Evolutionary conservation across 2,797 vertebrate species (phyloP).

Genomic region (Eulemur rubriventer): DNA sequence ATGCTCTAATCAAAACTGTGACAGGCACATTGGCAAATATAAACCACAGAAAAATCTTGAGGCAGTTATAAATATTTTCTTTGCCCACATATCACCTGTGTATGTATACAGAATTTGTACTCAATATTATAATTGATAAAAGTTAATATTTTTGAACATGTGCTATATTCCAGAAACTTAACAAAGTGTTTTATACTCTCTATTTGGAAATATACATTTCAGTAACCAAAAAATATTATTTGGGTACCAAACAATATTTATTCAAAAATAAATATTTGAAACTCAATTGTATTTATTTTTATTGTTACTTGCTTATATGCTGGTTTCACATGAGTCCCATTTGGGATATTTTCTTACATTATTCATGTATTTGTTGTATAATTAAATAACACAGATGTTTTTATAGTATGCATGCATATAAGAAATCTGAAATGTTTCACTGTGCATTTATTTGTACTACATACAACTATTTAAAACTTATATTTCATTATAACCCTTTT

Average conservation of each 20-base stretch:
- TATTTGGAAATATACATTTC: neutral
- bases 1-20: neutral
- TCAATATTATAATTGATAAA: neutral
- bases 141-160: neutral
- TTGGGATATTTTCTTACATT: neutral
- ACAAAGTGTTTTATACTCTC: neutral
- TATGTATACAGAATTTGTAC: neutral
- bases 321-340: neutral
- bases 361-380: neutral
- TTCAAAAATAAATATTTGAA: neutral
- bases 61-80: neutral
- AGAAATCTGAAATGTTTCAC: neutral
- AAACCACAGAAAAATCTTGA: neutral
- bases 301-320: neutral
- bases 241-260: neutral
- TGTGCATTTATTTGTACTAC: neutral
- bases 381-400: neutral
- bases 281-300: neutral
- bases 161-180: neutral
- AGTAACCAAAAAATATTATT: neutral
- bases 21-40: neutral
- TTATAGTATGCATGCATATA: neutral
- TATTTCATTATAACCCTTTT: conserved; percentile 70
- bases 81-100: rapidly evolving
- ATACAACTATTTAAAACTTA: conserved; percentile 74